phyloP scores from a whole-genome alignment of 2,888 invertebrate genomes.

The Cyclophora albipunctata region DNA sequence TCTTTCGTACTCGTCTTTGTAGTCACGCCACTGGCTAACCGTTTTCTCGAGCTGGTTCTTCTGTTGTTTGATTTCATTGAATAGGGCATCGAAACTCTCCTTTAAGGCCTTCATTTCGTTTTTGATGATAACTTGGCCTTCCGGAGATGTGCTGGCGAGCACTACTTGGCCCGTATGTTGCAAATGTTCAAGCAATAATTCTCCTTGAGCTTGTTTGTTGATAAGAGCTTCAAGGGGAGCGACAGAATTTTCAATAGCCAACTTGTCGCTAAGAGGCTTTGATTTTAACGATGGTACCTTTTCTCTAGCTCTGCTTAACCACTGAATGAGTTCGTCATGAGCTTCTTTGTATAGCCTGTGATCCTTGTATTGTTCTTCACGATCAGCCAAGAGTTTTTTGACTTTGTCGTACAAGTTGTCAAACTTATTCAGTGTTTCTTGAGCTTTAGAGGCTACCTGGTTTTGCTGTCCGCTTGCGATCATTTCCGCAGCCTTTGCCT shows the following conservation, averaged over 20 bases:
- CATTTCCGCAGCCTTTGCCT: constrained; percentile 90
- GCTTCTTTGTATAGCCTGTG: constrained; percentile 93
- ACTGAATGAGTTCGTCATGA: constrained; percentile 90
- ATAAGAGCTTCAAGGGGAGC: constrained; percentile 89
- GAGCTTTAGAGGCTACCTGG: constrained; percentile 87
- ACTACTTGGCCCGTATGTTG: constrained; percentile 92
- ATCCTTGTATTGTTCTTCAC: constrained; percentile 91
- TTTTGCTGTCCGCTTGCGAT: constrained; percentile 89
- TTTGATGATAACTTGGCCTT: constrained; percentile 86
- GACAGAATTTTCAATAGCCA: constrained; percentile 91
- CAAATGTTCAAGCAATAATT: constrained; percentile 88
- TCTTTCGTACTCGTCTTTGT: constrained; percentile 94
- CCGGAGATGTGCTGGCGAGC: constrained; percentile 85
- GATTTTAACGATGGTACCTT: constrained; percentile 92
- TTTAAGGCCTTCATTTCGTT: constrained; percentile 90
- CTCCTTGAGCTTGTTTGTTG: constrained; percentile 93
- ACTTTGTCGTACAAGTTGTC: constrained; percentile 85
- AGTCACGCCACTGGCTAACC: constrained; percentile 89
- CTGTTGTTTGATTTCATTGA: constrained; percentile 89
- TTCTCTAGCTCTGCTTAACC: constrained; percentile 91
- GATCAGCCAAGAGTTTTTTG: constrained; percentile 83
- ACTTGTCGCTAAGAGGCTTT: constrained; percentile 87
- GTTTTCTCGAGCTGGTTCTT: constrained; percentile 89
- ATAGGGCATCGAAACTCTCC: constrained; percentile 88
- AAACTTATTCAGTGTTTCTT: constrained; percentile 89